Evolutionary conservation across 2,797 vertebrate genomes (phyloP), one percentile per base, ranked within the genome.

Genomic region (Eulemur albifrons): DNA sequence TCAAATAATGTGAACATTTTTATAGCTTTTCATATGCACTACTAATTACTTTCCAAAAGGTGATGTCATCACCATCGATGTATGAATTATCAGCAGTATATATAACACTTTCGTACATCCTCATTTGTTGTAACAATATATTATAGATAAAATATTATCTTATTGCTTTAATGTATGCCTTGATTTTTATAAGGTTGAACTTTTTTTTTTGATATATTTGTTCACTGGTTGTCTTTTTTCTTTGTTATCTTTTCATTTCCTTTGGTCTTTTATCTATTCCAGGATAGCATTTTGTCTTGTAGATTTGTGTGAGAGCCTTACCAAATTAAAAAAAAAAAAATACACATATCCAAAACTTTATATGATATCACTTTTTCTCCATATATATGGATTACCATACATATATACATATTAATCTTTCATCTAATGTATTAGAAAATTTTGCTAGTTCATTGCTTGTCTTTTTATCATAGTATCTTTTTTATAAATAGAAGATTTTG

Each of bases 11-110:
- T 70, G 7, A 45, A 54, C 52, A 72, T 91, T 94, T 63, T 88
- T 83, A 23, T 25, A 48, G 30, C 45, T 96, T 96, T 93, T 92
- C 30, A 43, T 89, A 50, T 32, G 12, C 1, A 79, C 25, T 93
- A 18, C 67, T 90, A 90, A 70, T 84, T 87, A 69, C n/a, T 90
- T 92, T 95, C 72, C 4, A 61, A 52, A 92, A 93, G 21, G 4
- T 93, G 21, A 52, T 38, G 4, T 73, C 65, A 13, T 89, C 45
- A 59, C 10, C 32, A 40, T 32, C 38, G 2, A 4, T 86, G 4
- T 79, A 40, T 80, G 45, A 92, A 79, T 52, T 65, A 61, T 12
- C 57, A 88, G 30, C 23, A 32, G 11, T 88, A 38, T 84, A 38
- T 84, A 30, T 27, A 40, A 63, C 59, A 79, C 18, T 73, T 88